phyloP scores from a whole-genome alignment of 2,888 invertebrate genomes.

The Caenorhabditis angaria region DNA sequence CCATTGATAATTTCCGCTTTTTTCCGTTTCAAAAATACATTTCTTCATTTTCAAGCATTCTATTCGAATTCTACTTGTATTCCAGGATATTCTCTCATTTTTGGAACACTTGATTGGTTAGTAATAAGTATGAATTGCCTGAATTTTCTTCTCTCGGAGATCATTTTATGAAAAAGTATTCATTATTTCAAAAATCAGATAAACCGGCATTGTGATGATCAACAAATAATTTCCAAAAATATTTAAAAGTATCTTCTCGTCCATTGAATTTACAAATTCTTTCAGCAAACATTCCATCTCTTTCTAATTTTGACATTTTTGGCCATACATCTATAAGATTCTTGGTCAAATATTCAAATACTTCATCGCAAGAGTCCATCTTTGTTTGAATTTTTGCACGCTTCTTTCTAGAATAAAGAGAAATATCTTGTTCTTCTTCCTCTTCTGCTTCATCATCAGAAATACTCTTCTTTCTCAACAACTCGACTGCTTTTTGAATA shows the following conservation, averaged over 20 bases:
- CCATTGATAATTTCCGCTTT: no score
- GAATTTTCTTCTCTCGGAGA: no score
- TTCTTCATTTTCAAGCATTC: no score
- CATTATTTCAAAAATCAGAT: not conserved
- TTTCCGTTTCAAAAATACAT: no score
- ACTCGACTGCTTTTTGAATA: not conserved
- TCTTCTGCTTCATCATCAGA: not conserved
- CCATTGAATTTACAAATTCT: not conserved
- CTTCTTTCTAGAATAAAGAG: no score
- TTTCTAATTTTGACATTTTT: not conserved
- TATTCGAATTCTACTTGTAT: no score
- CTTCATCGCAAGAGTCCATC: not conserved
- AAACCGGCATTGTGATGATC: not conserved
- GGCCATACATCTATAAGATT: not conserved
- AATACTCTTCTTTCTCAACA: not conserved
- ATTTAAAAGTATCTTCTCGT: not conserved
- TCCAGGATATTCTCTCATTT: not conserved
- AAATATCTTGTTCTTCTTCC: not conserved
- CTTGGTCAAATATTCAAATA: not conserved
- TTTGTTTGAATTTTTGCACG: no score
- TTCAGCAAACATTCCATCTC: not conserved
- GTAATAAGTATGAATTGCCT: no score
- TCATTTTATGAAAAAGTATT: no score
- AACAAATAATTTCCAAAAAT: not conserved
- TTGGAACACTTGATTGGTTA: not conserved